Evolutionary conservation across 2,113 vertebrate genomes (phyloP), one percentile per base, ranked within the genome.

Genomic region (Phoenicopterus ruber): DNA sequence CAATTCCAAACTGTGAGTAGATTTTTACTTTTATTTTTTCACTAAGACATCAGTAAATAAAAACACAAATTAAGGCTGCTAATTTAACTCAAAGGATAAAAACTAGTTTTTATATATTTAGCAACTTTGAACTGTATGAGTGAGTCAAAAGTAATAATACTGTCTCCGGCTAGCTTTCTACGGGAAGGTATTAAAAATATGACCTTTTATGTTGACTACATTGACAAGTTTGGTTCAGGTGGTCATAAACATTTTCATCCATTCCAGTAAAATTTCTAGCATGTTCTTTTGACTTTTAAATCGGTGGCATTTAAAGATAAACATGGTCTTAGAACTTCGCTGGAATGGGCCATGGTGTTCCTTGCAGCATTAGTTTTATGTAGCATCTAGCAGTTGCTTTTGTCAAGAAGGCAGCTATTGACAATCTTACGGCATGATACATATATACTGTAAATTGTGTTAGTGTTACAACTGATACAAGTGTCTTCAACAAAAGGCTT

Each of bases 1-100:
- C 99, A 99, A 92, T 99, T 99, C 97, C 99, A 99, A 98, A 99
- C 99, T 70, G 99, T 99, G 97, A 99, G 99, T 99, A 93, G 63
- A 11, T 90, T 57, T 84, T 81, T 32, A 32, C 34, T 57, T 57
- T 67, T 49, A 10, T 34, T 84, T 76, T 88, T 73, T 22, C 50
- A 46, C 38, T 58, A 78, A 88, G 42, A 18, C 28, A 73, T 70
- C n/a, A 70, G 24, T 70, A 93, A 77, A 62, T 72, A 59, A 63
- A 88, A 94, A 1, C 13, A 72, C 10, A 55, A 88, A 58, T 61
- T 70, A 52, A 77, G 52, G 72, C 46, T 54, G 19, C 40, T 88
- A 38, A 24, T 90, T 61, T 73, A 65, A 69, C 49, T 84, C 10
- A 61, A 63, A 40, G 19, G 14, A 25, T 81, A 46, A 69, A 77